A percentile compares a stretch with the other conserved stretches of the same genome.
These are phyloP conservation scores for Apodemus sylvaticus DNA, from an alignment of 2,113 vertebrate species.

Conservation along the genomic window DNA sequence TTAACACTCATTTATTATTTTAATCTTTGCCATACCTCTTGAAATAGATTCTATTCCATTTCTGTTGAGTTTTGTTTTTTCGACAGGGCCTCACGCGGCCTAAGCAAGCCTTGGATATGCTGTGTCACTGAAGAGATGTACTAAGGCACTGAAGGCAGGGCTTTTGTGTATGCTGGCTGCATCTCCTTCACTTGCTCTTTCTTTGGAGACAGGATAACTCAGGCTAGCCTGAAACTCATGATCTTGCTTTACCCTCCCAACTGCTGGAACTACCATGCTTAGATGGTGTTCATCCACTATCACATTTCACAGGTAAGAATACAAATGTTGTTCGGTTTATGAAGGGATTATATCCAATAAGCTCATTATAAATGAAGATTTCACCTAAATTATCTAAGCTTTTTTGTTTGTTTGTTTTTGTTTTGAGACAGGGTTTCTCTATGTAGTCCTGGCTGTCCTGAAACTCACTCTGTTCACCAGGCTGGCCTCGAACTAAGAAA, in stretches of 20 bases:
- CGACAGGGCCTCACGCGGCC: neutral
- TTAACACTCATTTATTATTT: conserved; percentile 36
- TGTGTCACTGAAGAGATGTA: neutral
- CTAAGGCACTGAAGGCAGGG: neutral
- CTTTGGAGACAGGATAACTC: neutral
- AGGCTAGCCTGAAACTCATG: neutral
- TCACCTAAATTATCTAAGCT: neutral
- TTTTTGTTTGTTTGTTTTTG: too few species aligned
- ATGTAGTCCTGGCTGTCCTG: too few species aligned
- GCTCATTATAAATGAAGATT: neutral
- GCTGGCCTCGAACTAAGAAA: too few species aligned
- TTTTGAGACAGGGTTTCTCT: too few species aligned
- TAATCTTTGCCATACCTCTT: neutral
- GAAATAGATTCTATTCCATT: neutral
- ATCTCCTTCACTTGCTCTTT: neutral
- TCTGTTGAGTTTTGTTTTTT: neutral
- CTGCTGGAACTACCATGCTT: neutral
- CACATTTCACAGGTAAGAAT: conserved; percentile 35
- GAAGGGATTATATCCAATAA: neutral
- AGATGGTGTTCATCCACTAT: neutral
- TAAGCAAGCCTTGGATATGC: neutral
- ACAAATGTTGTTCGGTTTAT: neutral
- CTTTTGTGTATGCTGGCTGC: neutral
- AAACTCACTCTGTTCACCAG: too few species aligned
- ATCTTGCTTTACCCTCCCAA: neutral